Evolutionary conservation across 2,888 invertebrate genomes (phyloP).

Genomic region (Cerastis leucographa): DNA sequence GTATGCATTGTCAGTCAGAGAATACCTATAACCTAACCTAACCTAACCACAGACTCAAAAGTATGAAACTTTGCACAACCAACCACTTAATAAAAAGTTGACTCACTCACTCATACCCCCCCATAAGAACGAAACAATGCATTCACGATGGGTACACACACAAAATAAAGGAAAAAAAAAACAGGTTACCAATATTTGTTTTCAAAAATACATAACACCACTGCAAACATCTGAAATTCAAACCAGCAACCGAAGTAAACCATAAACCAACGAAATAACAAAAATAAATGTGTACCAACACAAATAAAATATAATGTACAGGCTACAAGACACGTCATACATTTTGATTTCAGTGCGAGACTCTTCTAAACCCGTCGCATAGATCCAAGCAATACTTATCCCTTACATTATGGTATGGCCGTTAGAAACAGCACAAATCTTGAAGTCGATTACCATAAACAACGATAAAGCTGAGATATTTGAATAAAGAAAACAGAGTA

Average conservation of each 20-base stretch:
- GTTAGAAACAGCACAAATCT: conserved; percentile 56
- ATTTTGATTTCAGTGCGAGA: conserved; percentile 45
- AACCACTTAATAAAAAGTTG: not conserved
- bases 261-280: conserved; percentile 25
- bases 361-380: conserved; percentile 38
- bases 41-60: not conserved
- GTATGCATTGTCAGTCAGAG: no score
- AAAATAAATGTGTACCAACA: conserved; percentile 32
- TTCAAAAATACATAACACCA: not conserved
- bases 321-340: conserved; percentile 19
- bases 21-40: no score
- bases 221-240: conserved; percentile 1
- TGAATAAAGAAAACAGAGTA: conserved; percentile 60
- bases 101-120: not conserved
- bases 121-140: not conserved
- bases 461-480: conserved; percentile 58
- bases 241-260: not conserved
- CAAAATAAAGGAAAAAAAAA: not conserved
- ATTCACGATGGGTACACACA: not conserved
- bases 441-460: conserved; percentile 63
- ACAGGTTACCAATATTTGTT: not conserved
- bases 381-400: conserved; percentile 50
- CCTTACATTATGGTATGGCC: conserved; percentile 50
- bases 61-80: not conserved
- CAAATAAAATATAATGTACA: conserved; percentile 40